Evolutionary conservation across 2,888 invertebrate genomes (phyloP).

Genomic region (Diadegma fenestrale): DNA sequence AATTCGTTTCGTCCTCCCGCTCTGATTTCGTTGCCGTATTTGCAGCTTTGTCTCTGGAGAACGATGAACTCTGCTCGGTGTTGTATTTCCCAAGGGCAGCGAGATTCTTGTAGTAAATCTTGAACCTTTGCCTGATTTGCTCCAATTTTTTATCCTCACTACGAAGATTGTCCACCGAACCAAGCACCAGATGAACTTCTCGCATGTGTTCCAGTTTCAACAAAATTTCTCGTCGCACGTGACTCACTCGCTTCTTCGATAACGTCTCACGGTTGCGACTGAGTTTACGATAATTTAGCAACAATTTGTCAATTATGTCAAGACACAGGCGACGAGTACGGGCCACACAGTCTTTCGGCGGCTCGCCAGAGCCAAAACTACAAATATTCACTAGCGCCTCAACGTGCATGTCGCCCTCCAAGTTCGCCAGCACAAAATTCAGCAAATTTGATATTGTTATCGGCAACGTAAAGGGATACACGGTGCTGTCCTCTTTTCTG

Average conservation of each 20-base stretch:
- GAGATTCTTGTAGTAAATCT: slow-evolving; percentile 70
- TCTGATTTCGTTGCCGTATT: not conserved
- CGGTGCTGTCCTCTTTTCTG: slow-evolving; percentile 90
- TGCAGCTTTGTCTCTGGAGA: not conserved
- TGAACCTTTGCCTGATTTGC: slow-evolving; percentile 68
- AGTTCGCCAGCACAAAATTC: slow-evolving; percentile 90
- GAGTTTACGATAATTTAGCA: slow-evolving; percentile 78
- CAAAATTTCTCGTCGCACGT: slow-evolving; percentile 76
- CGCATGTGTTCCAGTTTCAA: slow-evolving; percentile 79
- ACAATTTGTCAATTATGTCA: slow-evolving; percentile 80
- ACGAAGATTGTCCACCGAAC: slow-evolving; percentile 76
- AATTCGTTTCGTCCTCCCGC: slow-evolving; percentile 31
- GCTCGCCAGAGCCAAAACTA: slow-evolving; percentile 77
- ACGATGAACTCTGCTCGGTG: not conserved
- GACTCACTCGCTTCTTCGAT: slow-evolving; percentile 65
- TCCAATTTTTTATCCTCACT: slow-evolving; percentile 74
- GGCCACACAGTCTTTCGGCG: slow-evolving; percentile 78
- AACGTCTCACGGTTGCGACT: slow-evolving; percentile 70
- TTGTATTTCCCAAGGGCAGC: slow-evolving; percentile 55
- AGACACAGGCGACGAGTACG: slow-evolving; percentile 80
- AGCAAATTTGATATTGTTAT: slow-evolving; percentile 89
- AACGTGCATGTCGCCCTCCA: slow-evolving; percentile 85
- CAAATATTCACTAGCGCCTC: slow-evolving; percentile 82
- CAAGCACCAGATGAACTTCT: slow-evolving; percentile 80
- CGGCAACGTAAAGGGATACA: slow-evolving; percentile 88